phyloP scores from a whole-genome alignment of 2,888 invertebrate species.

The Rotaria macrura region DNA sequence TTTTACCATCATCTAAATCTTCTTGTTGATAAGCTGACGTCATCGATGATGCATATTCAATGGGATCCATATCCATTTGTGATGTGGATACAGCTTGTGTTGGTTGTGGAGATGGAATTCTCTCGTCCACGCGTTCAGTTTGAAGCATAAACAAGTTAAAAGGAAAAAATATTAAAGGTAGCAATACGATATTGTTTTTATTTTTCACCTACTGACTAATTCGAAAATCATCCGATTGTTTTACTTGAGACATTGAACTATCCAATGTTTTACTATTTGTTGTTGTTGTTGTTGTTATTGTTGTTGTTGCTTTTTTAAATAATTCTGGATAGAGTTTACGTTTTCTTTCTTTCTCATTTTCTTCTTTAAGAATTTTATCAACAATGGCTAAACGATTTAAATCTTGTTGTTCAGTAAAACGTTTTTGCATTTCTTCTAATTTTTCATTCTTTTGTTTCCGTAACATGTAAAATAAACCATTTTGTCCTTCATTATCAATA shows the following conservation, averaged over 20 bases:
- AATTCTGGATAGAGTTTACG: conserved; percentile 31
- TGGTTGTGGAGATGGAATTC: neutral
- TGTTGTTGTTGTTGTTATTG: conserved; percentile 16
- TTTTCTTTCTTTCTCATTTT: conserved; percentile 31
- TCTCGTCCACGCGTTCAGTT: neutral
- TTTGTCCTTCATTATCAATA: conserved; percentile 24
- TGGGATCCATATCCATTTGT: neutral
- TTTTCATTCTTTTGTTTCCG: conserved; percentile 31
- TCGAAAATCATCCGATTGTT: neutral
- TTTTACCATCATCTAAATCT: conserved; percentile 24
- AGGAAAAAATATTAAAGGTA: neutral
- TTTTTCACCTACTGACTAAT: neutral
- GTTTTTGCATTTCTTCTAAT: conserved; percentile 29
- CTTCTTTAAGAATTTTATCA: conserved; percentile 32
- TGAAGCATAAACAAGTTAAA: neutral
- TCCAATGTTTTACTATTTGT: no score
- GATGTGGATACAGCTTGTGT: neutral
- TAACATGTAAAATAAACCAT: conserved; percentile 29
- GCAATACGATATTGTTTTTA: neutral
- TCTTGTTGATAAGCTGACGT: conserved; percentile 26
- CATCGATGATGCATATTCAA: conserved; percentile 14
- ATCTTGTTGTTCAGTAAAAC: conserved; percentile 28
- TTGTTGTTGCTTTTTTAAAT: neutral
- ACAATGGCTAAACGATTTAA: conserved; percentile 25
- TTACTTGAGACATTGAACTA: no score